Evolutionary conservation across 2,888 invertebrate species (phyloP), one percentile per base, ranked within the genome.

Genomic region (Caenorhabditis panamensis): DNA sequence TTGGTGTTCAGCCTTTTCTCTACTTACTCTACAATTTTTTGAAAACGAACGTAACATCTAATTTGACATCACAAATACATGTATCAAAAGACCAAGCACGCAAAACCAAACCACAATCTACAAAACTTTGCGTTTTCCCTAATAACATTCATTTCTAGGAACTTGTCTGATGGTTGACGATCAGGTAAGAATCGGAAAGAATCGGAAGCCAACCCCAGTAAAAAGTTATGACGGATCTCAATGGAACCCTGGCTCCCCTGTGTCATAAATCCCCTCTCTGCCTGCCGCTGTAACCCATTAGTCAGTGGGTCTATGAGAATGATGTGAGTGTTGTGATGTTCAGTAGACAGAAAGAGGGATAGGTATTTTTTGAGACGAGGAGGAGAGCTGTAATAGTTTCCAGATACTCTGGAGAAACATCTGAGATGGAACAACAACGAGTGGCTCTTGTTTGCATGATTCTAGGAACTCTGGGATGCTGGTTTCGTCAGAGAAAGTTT

Each of bases 221-320:
- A 26, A 54, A 54, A 54, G 28, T 47, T 26, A 54, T 54, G 26
- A 54, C 26, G 26, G 54, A 36, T 28, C n/a, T 28, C 22, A 13
- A 13, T 31, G 31, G 31, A 4, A 4, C 31, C 13, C 41, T 11
- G 41, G 9, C 41, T 5, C 41, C 41, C 22, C 18, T 44, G 22
- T 53, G 8, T 37, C 41, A 66, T 54, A 54, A 41, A 44, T 36
- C 36, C 47, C 11, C 20, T 13, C 13, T 24, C 53, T 18, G 20
- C 59, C n/a, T 22, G n/a, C 16, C 20, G 66, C 18, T 67, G 67
- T 67, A 67, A 67, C 67, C 67, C 58, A 67, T 67, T 67, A 67
- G 56, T 67, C 31, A 8, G 26, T n/a, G 41, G 41, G 54, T 22
- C 66, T 54, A 37, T 31, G 54, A 66, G 41, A 37, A 6, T 41